Percentiles rank a stretch among this genome's conserved stretches.
These are phyloP conservation scores for Epinotia ramella DNA, from an alignment of 2,888 invertebrate genomes.

Conservation along the genomic window DNA sequence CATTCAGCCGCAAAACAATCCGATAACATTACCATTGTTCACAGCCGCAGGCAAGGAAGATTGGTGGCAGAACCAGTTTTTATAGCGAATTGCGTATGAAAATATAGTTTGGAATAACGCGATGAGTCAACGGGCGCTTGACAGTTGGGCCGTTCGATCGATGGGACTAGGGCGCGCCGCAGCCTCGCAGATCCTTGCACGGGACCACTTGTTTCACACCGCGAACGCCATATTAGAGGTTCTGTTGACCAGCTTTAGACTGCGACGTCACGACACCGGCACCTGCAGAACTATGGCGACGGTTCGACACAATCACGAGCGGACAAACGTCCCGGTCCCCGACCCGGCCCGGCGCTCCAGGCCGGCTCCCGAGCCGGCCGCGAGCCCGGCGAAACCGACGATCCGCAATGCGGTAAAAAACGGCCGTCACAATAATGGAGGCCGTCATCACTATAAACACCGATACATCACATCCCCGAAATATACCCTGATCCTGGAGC, in stretches of 20 bases:
- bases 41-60: conserved; percentile 51
- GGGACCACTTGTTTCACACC: conserved; percentile 63
- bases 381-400: conserved; percentile 60
- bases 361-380: conserved; percentile 53
- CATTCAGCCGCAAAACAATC: conserved; percentile 43
- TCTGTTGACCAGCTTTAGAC: conserved; percentile 60
- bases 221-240: conserved; percentile 63
- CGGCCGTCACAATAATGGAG: conserved; percentile 85
- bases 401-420: conserved; percentile 86
- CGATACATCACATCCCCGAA: conserved; percentile 78
- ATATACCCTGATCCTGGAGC: conserved; percentile 70
- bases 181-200: conserved; percentile 54
- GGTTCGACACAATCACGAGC: conserved; percentile 61
- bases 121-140: conserved; percentile 83
- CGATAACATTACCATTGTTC: conserved; percentile 54
- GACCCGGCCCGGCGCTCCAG: conserved; percentile 40
- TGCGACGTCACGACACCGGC: conserved; percentile 75
- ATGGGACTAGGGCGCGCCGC: conserved; percentile 75
- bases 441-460: conserved; percentile 84
- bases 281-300: conserved; percentile 79
- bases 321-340: conserved; percentile 23
- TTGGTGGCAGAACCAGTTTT: conserved; percentile 57
- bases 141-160: conserved; percentile 83
- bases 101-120: conserved; percentile 62
- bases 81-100: conserved; percentile 72